Base-by-base conservation (phyloP, 2,888 invertebrate species). In the Lysandra coridon region DNA sequence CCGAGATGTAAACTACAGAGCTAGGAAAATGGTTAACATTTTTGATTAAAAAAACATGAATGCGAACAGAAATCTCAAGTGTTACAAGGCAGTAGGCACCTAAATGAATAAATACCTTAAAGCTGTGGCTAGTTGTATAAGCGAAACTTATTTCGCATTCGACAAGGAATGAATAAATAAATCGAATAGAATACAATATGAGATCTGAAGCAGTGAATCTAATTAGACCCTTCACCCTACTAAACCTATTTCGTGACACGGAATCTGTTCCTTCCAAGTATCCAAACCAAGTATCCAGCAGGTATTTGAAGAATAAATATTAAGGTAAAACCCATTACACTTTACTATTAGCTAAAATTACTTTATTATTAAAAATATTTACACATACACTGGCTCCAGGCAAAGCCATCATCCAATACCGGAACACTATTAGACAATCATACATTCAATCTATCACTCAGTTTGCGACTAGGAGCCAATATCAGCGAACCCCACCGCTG, bases 121-220 rank as follows among this genome's bases (percentile, higher is more conserved):
- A 53, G 17, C 30, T 33, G 53, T 76, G 69, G 79, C 44, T 4
- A 33, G 49, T 74, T 30, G 62, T 64, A 79, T 74, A 79, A 60
- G 12, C n/a, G 60, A 44, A 75, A 60, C 74, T 74, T 62, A 74
- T 79, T 75, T 75, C 44, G 79, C 40, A 74, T 62, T 75, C 79
- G 74, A 40, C 74, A 74, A 79, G 60, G 74, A 74, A 75, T 79
- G 75, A 79, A 79, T 79, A 79, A 79, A 79, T 79, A 33, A 79
- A 74, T 57, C 60, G 73, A 79, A 75, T 44, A 23, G 75, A 74
- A 62, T 74, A 37, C 79, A 79, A 79, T 75, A 79, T 49, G 79
- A 62, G 79, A 74, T 79, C 62, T 74, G 23, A 79, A 79, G 74
- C 40, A 75, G 74, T 60, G 74, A 74, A 79, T 79, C 60, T 60